These are phyloP conservation scores for Lepidothrix coronata DNA, from an alignment of 2,113 vertebrate genomes.

Conservation along the genomic window DNA sequence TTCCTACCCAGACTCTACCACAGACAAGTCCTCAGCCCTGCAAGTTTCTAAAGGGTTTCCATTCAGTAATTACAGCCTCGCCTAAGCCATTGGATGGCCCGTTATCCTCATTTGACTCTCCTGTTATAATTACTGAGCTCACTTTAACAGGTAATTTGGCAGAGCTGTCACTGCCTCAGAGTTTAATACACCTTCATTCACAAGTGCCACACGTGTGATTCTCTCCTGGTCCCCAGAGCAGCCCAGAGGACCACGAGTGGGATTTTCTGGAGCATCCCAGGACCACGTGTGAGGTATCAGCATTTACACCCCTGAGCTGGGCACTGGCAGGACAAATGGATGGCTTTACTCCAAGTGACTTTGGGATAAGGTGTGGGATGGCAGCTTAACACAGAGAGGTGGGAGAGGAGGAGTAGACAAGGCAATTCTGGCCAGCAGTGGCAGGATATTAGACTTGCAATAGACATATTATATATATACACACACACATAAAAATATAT, in stretches of 20 bases:
- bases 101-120: neutral
- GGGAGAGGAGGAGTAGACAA: neutral
- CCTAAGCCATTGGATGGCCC: neutral
- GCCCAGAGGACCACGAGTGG: neutral
- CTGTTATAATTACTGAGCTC: neutral
- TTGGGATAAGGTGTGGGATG: fast-evolving
- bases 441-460: neutral
- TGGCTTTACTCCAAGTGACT: neutral
- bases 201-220: neutral
- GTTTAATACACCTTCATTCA: neutral
- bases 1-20: neutral
- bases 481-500: neutral
- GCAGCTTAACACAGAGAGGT: neutral
- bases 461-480: fast-evolving
- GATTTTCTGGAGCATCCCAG: neutral
- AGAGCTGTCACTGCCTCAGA: neutral
- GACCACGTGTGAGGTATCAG: fast-evolving
- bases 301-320: fast-evolving
- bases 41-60: neutral
- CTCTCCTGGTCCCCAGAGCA: neutral
- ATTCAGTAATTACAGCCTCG: neutral
- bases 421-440: neutral
- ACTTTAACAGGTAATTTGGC: conserved; percentile 1
- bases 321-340: fast-evolving
- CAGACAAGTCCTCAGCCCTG: neutral